Evolutionary conservation across 2,797 vertebrate species (phyloP).

Genomic region (Chaunax sp.): DNA sequence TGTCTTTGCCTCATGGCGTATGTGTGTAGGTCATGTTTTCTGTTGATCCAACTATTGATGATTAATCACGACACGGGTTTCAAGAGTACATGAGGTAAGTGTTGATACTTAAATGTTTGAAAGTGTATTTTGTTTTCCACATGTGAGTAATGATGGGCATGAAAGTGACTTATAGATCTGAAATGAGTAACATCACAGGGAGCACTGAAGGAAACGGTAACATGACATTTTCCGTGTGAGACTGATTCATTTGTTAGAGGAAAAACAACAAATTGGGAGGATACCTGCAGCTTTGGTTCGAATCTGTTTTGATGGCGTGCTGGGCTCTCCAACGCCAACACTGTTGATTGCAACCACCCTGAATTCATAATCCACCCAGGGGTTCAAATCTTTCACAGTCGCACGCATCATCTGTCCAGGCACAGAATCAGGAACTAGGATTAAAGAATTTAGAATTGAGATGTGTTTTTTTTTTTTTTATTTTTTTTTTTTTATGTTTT

Average conservation of each 20-base stretch:
- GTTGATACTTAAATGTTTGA: conserved; percentile 29
- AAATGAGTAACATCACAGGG: conserved; percentile 52
- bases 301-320: conserved; percentile 84
- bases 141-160: conserved; percentile 32
- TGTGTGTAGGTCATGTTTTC: conserved; percentile 39
- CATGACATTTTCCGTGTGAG: conserved; percentile 68
- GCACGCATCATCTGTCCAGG: conserved; percentile 87
- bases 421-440: conserved; percentile 90
- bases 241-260: conserved; percentile 57
- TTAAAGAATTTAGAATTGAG: conserved; percentile 78
- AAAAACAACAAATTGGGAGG: conserved; percentile 47
- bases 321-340: conserved; percentile 89
- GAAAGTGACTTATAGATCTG: conserved; percentile 42
- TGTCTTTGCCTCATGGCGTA: conserved; percentile 34
- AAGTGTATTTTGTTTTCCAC: conserved; percentile 19
- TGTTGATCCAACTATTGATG: conserved; percentile 36
- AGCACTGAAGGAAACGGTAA: conserved; percentile 51
- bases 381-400: conserved; percentile 87
- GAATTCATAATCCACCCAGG: conserved; percentile 93
- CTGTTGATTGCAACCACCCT: conserved; percentile 89
- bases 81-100: conserved; percentile 15
- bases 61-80: conserved; percentile 56
- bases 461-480: conserved; percentile 26
- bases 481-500: conserved; percentile 1
- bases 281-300: conserved; percentile 90